Conservation (phyloP, 2,888 invertebrate species). For the Sarcophaga subvicina region DNA sequence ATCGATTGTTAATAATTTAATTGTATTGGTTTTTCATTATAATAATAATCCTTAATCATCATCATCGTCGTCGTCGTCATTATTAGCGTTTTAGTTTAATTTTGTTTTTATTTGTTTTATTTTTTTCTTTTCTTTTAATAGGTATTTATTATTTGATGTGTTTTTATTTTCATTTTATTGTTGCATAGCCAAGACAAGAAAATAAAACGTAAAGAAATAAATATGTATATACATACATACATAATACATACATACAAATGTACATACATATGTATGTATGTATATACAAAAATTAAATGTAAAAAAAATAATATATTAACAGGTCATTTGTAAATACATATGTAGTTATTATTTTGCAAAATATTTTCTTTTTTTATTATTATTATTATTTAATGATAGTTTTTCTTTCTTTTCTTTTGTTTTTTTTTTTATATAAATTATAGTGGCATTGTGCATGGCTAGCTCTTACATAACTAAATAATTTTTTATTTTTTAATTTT, state of each 20-base stretch:
- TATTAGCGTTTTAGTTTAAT: constrained; percentile 48
- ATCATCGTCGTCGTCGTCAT: constrained; percentile 47
- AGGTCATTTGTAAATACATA: not conserved
- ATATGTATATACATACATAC: not conserved
- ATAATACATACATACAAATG: not conserved
- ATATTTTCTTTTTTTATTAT: constrained; percentile 2
- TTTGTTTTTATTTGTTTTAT: constrained; percentile 37
- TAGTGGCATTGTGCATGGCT: constrained; percentile 69
- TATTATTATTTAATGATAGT: constrained; percentile 28
- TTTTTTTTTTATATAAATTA: constrained; percentile 54
- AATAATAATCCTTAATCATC: constrained; percentile 19
- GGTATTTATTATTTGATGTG: constrained; percentile 16
- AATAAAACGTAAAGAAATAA: constrained; percentile 35
- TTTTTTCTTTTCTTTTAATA: constrained; percentile 20
- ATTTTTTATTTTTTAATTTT: constrained; percentile 11
- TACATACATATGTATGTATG: not conserved
- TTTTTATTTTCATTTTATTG: constrained; percentile 55
- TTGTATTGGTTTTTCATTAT: not conserved
- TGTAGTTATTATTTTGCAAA: not conserved
- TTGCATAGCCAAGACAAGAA: constrained; percentile 73
- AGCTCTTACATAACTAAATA: constrained; percentile 66
- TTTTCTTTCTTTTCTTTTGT: not conserved
- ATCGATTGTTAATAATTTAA: constrained; percentile 51
- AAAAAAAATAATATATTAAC: not conserved
- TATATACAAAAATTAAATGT: not conserved